Evolutionary conservation across 1,140 invertebrate genomes (phyloP).

Genomic region (Colletes gigas): DNA sequence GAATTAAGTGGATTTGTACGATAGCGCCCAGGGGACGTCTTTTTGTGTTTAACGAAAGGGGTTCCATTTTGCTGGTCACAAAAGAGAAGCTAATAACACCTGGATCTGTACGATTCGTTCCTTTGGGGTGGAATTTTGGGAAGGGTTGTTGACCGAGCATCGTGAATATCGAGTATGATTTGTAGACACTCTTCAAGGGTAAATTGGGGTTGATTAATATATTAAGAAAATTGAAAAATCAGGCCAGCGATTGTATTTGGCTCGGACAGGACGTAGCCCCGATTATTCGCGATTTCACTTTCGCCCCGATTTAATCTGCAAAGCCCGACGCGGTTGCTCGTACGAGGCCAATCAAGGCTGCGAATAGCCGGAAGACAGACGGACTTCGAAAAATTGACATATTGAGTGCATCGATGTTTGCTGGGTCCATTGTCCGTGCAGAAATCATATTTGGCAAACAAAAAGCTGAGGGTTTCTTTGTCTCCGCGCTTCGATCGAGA

Average conservation of each 20-base stretch:
- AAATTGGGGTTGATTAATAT: too few relatives aligned
- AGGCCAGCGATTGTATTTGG: not conserved
- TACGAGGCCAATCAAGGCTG: not conserved
- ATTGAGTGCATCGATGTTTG: slow-evolving; percentile 36
- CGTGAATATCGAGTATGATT: too few relatives aligned
- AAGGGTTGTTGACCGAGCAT: too few relatives aligned
- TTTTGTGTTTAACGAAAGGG: too few relatives aligned
- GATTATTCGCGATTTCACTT: not conserved
- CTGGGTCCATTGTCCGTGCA: slow-evolving; percentile 19
- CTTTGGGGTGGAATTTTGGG: too few relatives aligned
- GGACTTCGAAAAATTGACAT: slow-evolving; percentile 33
- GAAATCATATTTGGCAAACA: slow-evolving; percentile 48
- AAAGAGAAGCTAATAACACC: too few relatives aligned
- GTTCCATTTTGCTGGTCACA: too few relatives aligned
- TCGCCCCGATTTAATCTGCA: not conserved
- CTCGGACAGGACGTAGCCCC: not conserved
- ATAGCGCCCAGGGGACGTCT: not conserved
- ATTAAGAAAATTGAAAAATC: too few relatives aligned
- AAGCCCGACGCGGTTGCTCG: not conserved
- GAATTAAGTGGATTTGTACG: not conserved
- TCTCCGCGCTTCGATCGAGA: not conserved
- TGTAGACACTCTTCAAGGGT: too few relatives aligned
- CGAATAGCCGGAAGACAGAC: slow-evolving; percentile 1
- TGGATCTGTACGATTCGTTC: too few relatives aligned
- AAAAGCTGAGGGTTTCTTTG: slow-evolving; percentile 4